A percentile compares a stretch with the other conserved stretches of the same genome.
Conservation (phyloP, 2,113 vertebrate genomes). For the Podocnemis expansa region DNA sequence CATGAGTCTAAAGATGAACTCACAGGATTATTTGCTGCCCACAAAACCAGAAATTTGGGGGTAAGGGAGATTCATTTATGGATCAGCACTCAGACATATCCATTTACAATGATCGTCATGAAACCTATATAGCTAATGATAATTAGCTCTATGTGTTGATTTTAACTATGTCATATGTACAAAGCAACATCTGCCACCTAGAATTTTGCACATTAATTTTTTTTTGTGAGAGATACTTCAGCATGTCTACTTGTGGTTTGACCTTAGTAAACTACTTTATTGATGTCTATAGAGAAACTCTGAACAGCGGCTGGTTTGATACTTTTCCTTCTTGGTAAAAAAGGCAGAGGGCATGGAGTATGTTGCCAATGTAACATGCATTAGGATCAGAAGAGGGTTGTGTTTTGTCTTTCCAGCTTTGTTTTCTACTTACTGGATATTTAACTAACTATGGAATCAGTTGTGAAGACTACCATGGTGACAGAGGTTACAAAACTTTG, state of each 20-base stretch:
- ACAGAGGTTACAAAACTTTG: not conserved
- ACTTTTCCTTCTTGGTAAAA: not conserved
- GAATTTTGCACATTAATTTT: not conserved
- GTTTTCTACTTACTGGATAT: not conserved
- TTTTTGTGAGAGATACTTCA: not conserved
- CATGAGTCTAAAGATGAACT: not conserved
- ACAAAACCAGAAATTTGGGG: not conserved
- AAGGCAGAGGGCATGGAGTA: not conserved
- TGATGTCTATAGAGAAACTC: not conserved
- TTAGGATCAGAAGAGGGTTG: not conserved
- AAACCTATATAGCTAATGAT: not conserved
- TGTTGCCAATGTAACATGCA: not conserved
- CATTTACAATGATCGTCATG: not conserved
- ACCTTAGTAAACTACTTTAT: not conserved
- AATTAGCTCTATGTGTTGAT: not conserved
- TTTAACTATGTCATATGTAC: not conserved
- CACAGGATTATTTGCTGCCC: not conserved
- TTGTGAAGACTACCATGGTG: not conserved
- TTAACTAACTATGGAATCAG: not conserved
- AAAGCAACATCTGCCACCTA: not conserved
- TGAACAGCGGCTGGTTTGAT: not conserved
- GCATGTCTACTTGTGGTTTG: not conserved
- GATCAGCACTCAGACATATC: not conserved
- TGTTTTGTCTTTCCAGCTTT: not conserved
- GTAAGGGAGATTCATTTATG: not conserved